Evolutionary conservation across 92 coral and sea anemone species (phyloP).

Genomic region (Heliopora coerulea): DNA sequence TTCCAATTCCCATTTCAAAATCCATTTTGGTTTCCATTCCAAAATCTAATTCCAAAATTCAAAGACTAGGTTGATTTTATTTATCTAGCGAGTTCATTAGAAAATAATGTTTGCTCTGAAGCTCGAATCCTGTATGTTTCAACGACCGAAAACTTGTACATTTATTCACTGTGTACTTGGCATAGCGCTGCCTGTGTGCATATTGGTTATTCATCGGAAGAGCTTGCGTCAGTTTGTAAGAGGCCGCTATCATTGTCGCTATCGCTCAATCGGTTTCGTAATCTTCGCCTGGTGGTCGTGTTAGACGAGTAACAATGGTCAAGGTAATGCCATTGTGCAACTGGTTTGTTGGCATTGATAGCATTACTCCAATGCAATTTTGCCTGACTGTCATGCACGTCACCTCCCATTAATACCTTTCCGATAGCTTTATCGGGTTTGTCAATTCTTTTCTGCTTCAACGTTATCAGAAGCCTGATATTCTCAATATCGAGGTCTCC

Average conservation of each 20-base stretch:
- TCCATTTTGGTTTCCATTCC: too few species aligned
- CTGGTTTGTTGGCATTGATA: slow-evolving; percentile 91
- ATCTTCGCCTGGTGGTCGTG: slow-evolving; percentile 16
- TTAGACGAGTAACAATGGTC: slow-evolving; percentile 55
- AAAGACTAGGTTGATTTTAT: too few species aligned
- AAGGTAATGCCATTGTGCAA: slow-evolving; percentile 95
- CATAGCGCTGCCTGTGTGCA: neutral
- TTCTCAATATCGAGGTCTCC: slow-evolving; percentile 76
- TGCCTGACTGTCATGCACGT: slow-evolving; percentile 64
- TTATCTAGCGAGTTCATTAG: too few species aligned
- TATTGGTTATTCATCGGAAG: slow-evolving; percentile 70
- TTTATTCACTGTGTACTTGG: too few species aligned
- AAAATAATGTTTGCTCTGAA: too few species aligned
- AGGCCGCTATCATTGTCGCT: slow-evolving; percentile 61
- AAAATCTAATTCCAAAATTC: too few species aligned
- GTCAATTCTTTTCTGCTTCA: slow-evolving; percentile 86
- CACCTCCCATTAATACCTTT: slow-evolving; percentile 84
- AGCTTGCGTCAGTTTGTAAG: slow-evolving; percentile 64
- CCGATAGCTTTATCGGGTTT: slow-evolving; percentile 89
- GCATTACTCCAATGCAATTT: slow-evolving; percentile 94
- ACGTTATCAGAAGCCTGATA: slow-evolving; percentile 84
- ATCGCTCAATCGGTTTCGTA: slow-evolving; percentile 39
- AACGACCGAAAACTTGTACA: too few species aligned
- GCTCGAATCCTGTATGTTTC: too few species aligned
- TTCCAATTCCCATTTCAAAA: too few species aligned